A percentile compares a stretch with the other conserved stretches of the same genome.
phyloP scores from a whole-genome alignment of 2,888 invertebrate genomes.

The Sarcophaga variegata region DNA sequence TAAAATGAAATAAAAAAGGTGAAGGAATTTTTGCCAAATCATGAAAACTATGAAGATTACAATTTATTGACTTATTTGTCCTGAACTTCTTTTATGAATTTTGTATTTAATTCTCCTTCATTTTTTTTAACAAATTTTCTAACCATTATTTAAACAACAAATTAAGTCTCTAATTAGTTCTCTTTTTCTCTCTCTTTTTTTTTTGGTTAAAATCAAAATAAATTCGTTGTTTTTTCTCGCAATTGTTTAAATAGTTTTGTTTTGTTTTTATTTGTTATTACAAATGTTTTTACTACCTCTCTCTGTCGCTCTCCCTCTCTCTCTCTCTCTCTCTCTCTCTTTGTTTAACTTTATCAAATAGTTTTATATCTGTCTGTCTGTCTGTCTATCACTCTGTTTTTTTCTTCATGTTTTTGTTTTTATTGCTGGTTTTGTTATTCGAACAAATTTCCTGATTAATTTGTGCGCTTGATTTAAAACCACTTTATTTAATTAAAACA shows the following conservation, averaged over 20 bases:
- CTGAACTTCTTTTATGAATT: background rate
- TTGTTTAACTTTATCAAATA: constrained; percentile 21
- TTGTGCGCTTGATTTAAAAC: constrained; percentile 68
- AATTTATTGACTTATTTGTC: background rate
- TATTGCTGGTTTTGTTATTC: background rate
- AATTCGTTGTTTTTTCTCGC: background rate
- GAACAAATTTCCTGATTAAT: constrained; percentile 65
- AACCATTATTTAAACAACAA: constrained; percentile 36
- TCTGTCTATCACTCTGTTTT: background rate
- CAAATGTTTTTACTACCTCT: background rate
- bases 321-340: background rate
- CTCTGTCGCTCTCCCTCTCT: background rate
- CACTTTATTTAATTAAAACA: constrained; percentile 69
- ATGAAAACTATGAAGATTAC: background rate
- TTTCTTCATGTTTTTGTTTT: background rate
- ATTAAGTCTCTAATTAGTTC: constrained; percentile 46
- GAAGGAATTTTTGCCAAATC: background rate
- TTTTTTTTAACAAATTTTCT: background rate
- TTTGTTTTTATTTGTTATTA: constrained; percentile 9
- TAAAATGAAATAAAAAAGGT: background rate
- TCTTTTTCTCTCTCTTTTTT: background rate
- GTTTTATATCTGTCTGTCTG: background rate
- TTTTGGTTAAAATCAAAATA: constrained; percentile 39
- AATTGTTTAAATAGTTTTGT: constrained; percentile 37
- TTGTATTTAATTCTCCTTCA: background rate